Base-by-base conservation (phyloP, 2,113 vertebrate genomes). In the Xenotilapia flavipinnis region DNA sequence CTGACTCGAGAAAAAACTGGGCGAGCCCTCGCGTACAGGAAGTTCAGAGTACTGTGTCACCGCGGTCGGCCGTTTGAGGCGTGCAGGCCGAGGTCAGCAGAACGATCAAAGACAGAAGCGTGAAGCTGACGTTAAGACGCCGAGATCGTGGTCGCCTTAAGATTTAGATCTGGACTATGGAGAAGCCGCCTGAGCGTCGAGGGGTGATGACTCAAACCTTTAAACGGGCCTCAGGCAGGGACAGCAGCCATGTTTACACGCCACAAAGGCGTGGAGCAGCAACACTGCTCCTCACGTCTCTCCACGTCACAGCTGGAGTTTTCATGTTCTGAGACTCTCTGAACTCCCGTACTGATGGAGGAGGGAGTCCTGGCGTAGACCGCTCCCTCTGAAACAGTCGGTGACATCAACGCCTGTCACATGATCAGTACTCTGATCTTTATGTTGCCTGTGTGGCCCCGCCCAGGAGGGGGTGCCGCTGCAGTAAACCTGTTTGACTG, bases 111-210 rank as follows among this genome's bases (percentile, higher is more conserved):
- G 54, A 13, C 54, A 7, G 21, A 55, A 23, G 54, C 4, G 11
- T 13, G 1, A 54, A 19, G 28, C 28, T 36, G 28, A 62, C 2
- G 10, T 38, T n/a, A 36, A 36, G 4, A 38, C 6, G 3, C 0
- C 1, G 3, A 49, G 23, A 5, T 73, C 21, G 23, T 26, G 21
- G 68, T 47, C 4, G 21, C 38, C 68, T 26, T 73, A 45, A 17
- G 40, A 45, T 45, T 45, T 26, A 73, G 21, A 42, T 73, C 65
- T 70, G n/a, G 7, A 70, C 21, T 73, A 45, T 45, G 21, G 38
- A 45, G 68, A 23, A 26, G 21, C 3, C 2, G 5, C 38, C 38
- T 73, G 68, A 73, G 68, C 21, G 5, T 26, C 14, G 9, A 42
- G 14, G 13, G 19, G 4, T 40, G 60, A n/a, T 2, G 6, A 65